Conservation (phyloP, 2,113 vertebrate species). For the Amphilophus citrinellus region DNA sequence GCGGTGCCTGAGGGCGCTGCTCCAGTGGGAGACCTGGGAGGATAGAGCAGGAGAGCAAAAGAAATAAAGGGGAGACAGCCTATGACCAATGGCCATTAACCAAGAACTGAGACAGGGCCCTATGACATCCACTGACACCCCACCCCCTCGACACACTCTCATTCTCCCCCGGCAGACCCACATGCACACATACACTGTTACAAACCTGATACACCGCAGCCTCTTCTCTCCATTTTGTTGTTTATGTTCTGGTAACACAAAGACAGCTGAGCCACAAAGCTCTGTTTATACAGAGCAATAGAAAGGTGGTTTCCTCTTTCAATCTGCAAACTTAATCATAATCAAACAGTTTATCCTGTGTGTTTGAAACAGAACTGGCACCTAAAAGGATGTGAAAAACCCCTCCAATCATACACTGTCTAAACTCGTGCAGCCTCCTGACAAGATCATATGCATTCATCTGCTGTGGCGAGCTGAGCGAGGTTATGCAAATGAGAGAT, state of each 20-base stretch:
- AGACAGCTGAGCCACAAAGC: conserved; percentile 38
- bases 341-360: conserved; percentile 58
- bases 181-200: conserved; percentile 33
- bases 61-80: conserved; percentile 83
- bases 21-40: conserved; percentile 72
- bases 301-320: conserved; percentile 39
- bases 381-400: conserved; percentile 48
- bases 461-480: conserved; percentile 83
- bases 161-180: conserved; percentile 41
- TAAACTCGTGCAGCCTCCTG: conserved; percentile 85
- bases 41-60: conserved; percentile 73
- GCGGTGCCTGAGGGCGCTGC: conserved; percentile 82
- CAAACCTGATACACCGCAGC: conserved; percentile 48
- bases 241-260: conserved; percentile 51
- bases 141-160: conserved; percentile 65
- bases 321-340: conserved; percentile 42
- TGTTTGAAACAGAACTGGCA: conserved; percentile 53
- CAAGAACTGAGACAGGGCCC: conserved; percentile 76
- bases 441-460: conserved; percentile 91
- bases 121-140: conserved; percentile 79
- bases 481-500: conserved; percentile 99
- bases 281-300: not conserved
- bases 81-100: conserved; percentile 82
- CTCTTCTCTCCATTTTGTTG: conserved; percentile 48
- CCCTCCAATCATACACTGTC: conserved; percentile 78